These are phyloP conservation scores for Radopholus similis DNA, from an alignment of 1,140 invertebrate species.

Conservation along the genomic window DNA sequence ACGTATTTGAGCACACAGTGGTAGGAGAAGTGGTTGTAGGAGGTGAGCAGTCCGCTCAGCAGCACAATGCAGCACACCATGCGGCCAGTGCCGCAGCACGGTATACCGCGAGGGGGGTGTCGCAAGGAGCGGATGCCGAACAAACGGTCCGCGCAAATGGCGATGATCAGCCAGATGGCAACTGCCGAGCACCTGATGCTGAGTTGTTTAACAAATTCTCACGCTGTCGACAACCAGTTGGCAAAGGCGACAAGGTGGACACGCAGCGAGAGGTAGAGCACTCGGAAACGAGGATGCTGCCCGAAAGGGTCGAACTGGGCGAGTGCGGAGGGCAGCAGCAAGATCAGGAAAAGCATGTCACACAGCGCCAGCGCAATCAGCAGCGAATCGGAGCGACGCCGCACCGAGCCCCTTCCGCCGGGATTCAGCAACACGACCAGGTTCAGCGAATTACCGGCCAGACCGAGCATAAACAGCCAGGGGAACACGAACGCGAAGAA, in stretches of 20 bases:
- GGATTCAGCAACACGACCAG: constrained; percentile 19
- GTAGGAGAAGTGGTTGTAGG: constrained; percentile 46
- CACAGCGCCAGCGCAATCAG: constrained; percentile 44
- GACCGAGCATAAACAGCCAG: constrained; percentile 35
- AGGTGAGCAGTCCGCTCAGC: constrained; percentile 37
- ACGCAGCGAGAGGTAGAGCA: constrained; percentile 33
- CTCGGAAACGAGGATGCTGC: constrained; percentile 31
- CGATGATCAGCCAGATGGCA: constrained; percentile 48
- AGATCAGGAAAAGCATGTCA: constrained; percentile 42
- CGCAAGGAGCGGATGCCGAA: constrained; percentile 44
- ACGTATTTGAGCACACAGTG: constrained; percentile 44
- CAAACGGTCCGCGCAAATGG: constrained; percentile 46
- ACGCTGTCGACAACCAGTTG: too few relatives aligned
- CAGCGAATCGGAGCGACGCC: constrained; percentile 36
- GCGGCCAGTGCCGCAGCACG: constrained; percentile 32
- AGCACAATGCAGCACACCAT: constrained; percentile 37
- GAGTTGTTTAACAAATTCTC: too few relatives aligned
- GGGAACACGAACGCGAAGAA: constrained; percentile 42
- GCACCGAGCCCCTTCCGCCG: neutral
- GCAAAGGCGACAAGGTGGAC: constrained; percentile 43
- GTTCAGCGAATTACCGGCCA: constrained; percentile 44
- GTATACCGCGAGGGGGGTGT: constrained; percentile 18
- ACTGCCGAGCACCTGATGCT: constrained; percentile 48
- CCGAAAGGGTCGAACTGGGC: constrained; percentile 45
- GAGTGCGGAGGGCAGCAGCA: constrained; percentile 42